phyloP scores from a whole-genome alignment of 2,888 invertebrate genomes.

The Antheraea assamensis region DNA sequence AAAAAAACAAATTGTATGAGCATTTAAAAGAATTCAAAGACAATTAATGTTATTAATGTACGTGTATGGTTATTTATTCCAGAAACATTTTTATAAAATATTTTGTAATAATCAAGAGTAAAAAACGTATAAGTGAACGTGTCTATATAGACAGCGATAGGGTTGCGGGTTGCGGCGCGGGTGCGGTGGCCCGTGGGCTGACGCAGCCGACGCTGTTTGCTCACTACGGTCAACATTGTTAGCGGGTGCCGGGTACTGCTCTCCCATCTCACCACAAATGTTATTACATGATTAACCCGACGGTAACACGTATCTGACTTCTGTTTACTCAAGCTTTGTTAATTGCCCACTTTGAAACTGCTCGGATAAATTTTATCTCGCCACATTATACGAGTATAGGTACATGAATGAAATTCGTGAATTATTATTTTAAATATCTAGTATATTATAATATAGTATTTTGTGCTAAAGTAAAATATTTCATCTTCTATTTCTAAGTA shows the following conservation, averaged over 20 bases:
- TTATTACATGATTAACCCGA: conserved; percentile 75
- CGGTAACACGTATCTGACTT: conserved; percentile 61
- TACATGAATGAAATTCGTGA: background rate
- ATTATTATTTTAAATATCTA: too few relatives aligned
- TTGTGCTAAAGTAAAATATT: too few relatives aligned
- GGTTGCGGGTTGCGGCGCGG: conserved; percentile 50
- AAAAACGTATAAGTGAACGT: conserved; percentile 14
- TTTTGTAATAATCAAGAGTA: background rate
- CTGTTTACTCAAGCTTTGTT: conserved; percentile 66
- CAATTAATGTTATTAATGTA: background rate
- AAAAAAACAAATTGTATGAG: background rate
- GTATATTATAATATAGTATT: too few relatives aligned
- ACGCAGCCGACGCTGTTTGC: conserved; percentile 73
- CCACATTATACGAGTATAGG: conserved; percentile 32
- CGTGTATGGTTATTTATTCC: background rate
- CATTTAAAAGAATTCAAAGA: background rate
- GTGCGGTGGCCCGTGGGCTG: conserved; percentile 65
- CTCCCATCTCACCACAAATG: conserved; percentile 51
- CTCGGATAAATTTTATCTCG: conserved; percentile 48
- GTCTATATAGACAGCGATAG: conserved; percentile 33
- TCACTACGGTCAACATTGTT: conserved; percentile 78
- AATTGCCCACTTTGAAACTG: conserved; percentile 63
- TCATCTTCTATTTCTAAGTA: too few relatives aligned
- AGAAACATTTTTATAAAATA: background rate
- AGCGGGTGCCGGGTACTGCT: conserved; percentile 40